These are phyloP conservation scores for Crotalus helleri DNA, from an alignment of 2,113 vertebrate species.

Conservation along the genomic window DNA sequence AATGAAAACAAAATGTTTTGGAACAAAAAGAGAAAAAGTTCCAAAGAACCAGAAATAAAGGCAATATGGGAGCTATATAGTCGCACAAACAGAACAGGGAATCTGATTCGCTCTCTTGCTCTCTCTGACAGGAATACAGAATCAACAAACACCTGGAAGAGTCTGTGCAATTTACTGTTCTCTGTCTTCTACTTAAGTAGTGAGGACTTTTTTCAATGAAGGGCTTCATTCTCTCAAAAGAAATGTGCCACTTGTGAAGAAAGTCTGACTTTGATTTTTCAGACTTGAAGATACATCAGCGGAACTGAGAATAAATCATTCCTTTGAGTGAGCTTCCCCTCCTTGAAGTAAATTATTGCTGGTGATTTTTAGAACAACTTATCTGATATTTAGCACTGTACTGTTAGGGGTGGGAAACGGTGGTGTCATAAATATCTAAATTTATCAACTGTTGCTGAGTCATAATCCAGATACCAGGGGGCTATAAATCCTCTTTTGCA, in stretches of 20 bases:
- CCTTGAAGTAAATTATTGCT: slow-evolving; percentile 47
- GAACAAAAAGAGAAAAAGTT: neutral
- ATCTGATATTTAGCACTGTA: slow-evolving; percentile 57
- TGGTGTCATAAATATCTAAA: slow-evolving; percentile 67
- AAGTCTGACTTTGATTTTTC: neutral
- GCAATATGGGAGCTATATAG: no score
- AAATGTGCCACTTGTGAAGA: neutral
- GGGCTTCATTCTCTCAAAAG: neutral
- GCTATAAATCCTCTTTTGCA: slow-evolving; percentile 61
- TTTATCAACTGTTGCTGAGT: slow-evolving; percentile 71
- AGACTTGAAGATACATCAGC: neutral
- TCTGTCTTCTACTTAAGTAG: neutral
- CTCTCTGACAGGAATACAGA: neutral
- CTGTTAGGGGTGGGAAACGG: slow-evolving; percentile 57
- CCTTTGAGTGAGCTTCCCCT: slow-evolving; percentile 46
- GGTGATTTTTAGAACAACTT: slow-evolving; percentile 65
- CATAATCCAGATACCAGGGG: slow-evolving; percentile 64
- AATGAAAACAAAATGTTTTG: neutral
- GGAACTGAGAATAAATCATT: slow-evolving; percentile 43
- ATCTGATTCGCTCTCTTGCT: neutral
- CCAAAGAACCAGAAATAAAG: neutral
- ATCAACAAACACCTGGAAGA: neutral
- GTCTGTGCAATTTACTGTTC: neutral
- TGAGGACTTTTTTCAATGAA: neutral
- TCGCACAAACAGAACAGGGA: neutral